Evolutionary conservation across 30 jellyfish, hydroid and myxozoan genomes (phyloP), one percentile per base, ranked within the genome.

Genomic region (Turritopsis rubra): DNA sequence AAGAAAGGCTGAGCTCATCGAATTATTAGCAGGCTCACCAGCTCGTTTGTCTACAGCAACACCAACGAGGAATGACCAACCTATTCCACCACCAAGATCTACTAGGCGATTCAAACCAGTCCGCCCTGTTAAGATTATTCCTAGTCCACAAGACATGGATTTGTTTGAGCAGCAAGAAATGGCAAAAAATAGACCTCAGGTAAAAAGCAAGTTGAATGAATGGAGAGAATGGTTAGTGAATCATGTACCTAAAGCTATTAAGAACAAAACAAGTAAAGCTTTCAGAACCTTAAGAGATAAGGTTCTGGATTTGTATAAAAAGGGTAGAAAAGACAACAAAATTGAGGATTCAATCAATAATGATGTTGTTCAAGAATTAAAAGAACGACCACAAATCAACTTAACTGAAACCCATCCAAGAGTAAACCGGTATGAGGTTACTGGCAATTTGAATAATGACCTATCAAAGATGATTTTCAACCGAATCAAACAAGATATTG

Each of bases 381-480:
- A 60, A 21, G 73, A 60, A 60, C 73, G 73, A 60, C 73, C 73
- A 60, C 73, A 60, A 60, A 72, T 72, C 81, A 72, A 22, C 54
- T 27, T n/a, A 72, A 76, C 25, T 27, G 83, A 76, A 29, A 29
- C 25, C 28, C 29, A 27, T 27, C 80, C 21, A 29, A 28, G 79
- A 27, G 0, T 30, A 27, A 76, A 76, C 21, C 21, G 78, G 25
- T n/a, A 18, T 52, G 84, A 76, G 28, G 80, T 52, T 76, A 52
- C n/a, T n/a, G 84, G 83, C 79, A 76, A 76, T 76, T 76, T 76
- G 79, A 76, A 76, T 1, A 28, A 27, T 52, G 84, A n/a, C 79
- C 21, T 24, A 18, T n/a, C 22, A 18, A 0, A 0, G n/a, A 18
- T 76, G 87, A 72, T 72, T 72, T 19, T 72, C 30, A 72, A 72